Base-by-base conservation (phyloP, 1,140 invertebrate genomes). In the Oreohelix idahoensis region DNA sequence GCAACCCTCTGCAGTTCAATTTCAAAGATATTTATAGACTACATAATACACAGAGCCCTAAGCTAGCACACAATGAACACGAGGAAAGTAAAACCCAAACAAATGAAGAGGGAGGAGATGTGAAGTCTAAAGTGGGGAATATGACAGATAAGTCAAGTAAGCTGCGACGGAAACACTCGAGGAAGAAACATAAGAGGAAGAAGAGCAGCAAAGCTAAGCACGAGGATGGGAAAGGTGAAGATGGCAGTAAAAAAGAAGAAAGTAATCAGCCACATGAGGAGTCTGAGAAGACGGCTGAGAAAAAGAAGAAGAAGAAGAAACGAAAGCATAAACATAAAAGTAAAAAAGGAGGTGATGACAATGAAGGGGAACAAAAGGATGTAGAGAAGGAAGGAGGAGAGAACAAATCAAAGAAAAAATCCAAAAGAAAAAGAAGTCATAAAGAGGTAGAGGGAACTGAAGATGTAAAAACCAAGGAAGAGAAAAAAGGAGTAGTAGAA, bases 1-100 rank as follows among this genome's bases (percentile, higher is more conserved):
- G 90, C 85, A 89, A 91, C 82, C 90, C 90, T 45, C 79, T 91
- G 8, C 82, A 83, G 76, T 91, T 91, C 86, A 89, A 91, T 83
- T 91, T 90, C 81, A 85, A 85, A 84, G 71, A 70, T 45, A 80
- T 76, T 29, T 76, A 53, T 49, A 74, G 45, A 79, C 8, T 51
- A 32, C 26, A 32, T 63, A 39, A 15, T 1, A 32, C 53, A 35
- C 36, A 70, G 32, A 58, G 32, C 23, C 66, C 74, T 1, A 81
- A 77, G 53, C 11, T 39, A 32, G 58, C 8, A 11, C n/a, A 45
- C 0, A 49, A 51, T 70, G 70, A 36, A 20, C 36, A 73, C 29
- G 63, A 42, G 63, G 39, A 74, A 70, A 77, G 70, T 11, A 58
- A 80, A 53, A n/a, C 45, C 13, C 71, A 81, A 32, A 75, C 38